A percentile compares a stretch with the other conserved stretches of the same genome.
These are phyloP conservation scores for Trachelus stipa DNA, from an alignment of 2,888 invertebrate species.

Conservation along the genomic window DNA sequence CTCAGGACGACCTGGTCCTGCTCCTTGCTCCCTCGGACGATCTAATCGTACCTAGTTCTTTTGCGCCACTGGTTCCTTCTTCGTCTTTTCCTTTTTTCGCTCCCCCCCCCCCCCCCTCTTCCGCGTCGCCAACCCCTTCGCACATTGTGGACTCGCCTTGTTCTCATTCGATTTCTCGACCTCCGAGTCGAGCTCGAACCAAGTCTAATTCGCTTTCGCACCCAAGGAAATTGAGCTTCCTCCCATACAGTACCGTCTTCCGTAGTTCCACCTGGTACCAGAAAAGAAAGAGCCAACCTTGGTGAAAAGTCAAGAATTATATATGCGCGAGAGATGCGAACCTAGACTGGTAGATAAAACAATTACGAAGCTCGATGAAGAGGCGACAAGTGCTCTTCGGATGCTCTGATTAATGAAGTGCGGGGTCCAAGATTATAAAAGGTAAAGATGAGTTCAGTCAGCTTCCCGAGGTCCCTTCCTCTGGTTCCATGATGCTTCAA, in stretches of 20 bases:
- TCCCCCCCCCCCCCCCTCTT: not conserved
- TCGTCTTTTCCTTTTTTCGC: not conserved
- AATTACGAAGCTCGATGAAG: conserved; percentile 10
- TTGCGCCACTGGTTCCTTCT: no score
- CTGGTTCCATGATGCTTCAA: not conserved
- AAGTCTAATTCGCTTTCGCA: not conserved
- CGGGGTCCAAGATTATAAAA: not conserved
- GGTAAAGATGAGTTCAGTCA: no score
- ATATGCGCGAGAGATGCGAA: not conserved
- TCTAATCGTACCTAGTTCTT: no score
- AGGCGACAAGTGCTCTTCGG: not conserved
- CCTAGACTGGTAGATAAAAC: conserved; percentile 21
- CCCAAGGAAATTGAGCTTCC: not conserved
- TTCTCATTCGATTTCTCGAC: no score
- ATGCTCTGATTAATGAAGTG: conserved; percentile 24
- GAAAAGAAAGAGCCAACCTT: not conserved
- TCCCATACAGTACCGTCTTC: not conserved
- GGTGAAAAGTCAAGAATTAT: not conserved
- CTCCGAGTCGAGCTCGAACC: not conserved
- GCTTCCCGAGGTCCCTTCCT: conserved; percentile 3
- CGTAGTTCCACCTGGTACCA: no score
- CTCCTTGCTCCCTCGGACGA: no score
- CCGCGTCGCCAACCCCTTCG: not conserved
- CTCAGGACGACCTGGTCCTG: no score
- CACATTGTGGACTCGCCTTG: no score